Conservation (phyloP, 2,113 vertebrate species). For the Cavia porcellus region DNA sequence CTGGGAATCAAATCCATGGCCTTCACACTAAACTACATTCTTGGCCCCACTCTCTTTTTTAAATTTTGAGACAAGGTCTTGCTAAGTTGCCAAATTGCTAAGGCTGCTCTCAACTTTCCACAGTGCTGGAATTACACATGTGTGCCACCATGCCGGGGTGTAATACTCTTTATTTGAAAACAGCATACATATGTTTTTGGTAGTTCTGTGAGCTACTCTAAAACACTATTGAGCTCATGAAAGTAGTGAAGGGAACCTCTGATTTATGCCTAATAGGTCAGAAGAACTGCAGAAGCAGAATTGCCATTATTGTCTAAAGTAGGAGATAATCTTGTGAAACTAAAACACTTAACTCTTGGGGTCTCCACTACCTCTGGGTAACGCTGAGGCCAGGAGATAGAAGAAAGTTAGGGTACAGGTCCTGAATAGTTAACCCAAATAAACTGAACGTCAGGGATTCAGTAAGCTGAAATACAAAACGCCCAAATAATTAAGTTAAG, state of each 20-base stretch:
- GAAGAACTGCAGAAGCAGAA: background rate
- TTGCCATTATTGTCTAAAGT: background rate
- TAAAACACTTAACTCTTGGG: background rate
- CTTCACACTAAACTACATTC: background rate
- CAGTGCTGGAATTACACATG: background rate
- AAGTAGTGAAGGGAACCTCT: background rate
- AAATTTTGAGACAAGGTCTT: background rate
- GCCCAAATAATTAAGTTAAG: background rate
- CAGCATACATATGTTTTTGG: background rate
- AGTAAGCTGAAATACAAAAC: background rate
- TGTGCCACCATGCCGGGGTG: too few species aligned
- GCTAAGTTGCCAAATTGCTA: background rate
- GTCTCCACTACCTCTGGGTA: background rate
- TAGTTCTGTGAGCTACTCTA: background rate
- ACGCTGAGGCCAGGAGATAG: background rate
- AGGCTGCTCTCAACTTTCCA: background rate
- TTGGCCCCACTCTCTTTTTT: background rate
- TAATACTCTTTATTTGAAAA: background rate
- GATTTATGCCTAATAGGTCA: background rate
- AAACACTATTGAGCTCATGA: background rate
- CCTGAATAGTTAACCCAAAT: background rate
- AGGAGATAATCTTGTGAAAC: background rate
- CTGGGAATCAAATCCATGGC: background rate
- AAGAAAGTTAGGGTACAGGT: background rate
- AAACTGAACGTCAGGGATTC: background rate